Evolutionary conservation across 2,888 invertebrate species (phyloP).

Genomic region (Arctia plantaginis): DNA sequence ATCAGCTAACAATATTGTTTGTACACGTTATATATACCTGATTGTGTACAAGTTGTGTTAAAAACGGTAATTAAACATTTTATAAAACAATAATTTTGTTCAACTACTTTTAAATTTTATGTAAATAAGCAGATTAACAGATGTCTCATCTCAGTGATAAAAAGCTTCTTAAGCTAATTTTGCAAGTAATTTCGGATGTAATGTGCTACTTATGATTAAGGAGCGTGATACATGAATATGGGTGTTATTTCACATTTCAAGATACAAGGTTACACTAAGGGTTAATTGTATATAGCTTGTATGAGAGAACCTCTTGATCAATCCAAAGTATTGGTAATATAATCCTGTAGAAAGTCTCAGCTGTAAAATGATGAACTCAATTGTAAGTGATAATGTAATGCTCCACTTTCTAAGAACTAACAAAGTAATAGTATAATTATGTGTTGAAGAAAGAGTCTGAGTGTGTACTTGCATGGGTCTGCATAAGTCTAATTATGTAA

Average conservation of each 20-base stretch:
- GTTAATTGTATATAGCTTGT: background rate
- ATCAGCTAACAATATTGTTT: constrained; percentile 56
- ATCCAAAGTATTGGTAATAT: background rate
- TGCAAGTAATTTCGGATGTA: constrained; percentile 35
- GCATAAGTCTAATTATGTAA: background rate
- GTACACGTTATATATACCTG: constrained; percentile 52
- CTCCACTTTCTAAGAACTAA: no score
- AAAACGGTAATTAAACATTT: constrained; percentile 57
- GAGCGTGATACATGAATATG: constrained; percentile 24
- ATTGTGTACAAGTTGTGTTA: constrained; percentile 41
- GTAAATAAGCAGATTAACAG: constrained; percentile 25
- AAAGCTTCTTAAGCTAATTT: constrained; percentile 54
- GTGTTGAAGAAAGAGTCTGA: no score
- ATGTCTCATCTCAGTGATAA: constrained; percentile 45
- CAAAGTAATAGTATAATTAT: no score
- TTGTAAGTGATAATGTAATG: background rate
- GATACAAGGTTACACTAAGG: background rate
- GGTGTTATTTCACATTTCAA: constrained; percentile 14
- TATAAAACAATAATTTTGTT: constrained; percentile 54
- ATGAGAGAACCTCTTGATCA: background rate
- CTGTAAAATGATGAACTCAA: background rate
- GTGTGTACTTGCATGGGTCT: background rate
- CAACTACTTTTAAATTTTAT: constrained; percentile 51
- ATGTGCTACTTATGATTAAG: constrained; percentile 19
- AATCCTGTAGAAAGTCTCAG: background rate